These are phyloP conservation scores for Diachrysia chrysitis DNA, from an alignment of 2,888 invertebrate species.

Conservation along the genomic window DNA sequence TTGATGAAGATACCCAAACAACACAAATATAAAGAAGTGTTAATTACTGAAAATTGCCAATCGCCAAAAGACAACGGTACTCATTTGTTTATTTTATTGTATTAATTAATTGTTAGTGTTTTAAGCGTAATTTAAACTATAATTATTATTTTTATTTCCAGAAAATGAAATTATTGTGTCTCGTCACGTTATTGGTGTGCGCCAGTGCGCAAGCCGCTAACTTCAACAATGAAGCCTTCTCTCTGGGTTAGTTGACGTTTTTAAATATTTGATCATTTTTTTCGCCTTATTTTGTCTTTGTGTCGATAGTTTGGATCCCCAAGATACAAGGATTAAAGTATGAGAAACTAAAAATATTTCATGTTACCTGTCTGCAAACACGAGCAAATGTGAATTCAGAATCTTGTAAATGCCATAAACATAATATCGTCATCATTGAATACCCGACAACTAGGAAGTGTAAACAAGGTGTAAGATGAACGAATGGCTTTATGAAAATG, in stretches of 20 bases:
- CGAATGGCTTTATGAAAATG: not conserved
- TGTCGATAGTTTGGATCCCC: too few relatives aligned
- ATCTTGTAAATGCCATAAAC: too few relatives aligned
- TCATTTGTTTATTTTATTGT: slow-evolving; percentile 1
- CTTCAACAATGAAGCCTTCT: slow-evolving; percentile 23
- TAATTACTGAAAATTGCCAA: slow-evolving; percentile 6
- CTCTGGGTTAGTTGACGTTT: slow-evolving; percentile 36
- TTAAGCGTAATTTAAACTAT: not conserved
- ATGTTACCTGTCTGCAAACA: too few relatives aligned
- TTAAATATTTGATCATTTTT: not conserved
- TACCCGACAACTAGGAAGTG: not conserved
- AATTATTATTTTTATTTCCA: slow-evolving; percentile 24
- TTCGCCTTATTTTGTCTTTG: not conserved
- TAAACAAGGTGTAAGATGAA: not conserved
- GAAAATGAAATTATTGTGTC: slow-evolving; percentile 53
- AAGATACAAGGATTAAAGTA: too few relatives aligned
- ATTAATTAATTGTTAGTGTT: not conserved
- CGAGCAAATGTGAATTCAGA: too few relatives aligned
- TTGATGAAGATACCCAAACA: slow-evolving; percentile 29
- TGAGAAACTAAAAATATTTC: too few relatives aligned
- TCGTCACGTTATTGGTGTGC: slow-evolving; percentile 39
- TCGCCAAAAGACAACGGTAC: slow-evolving; percentile 19
- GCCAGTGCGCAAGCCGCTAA: slow-evolving; percentile 40
- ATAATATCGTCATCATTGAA: too few relatives aligned
- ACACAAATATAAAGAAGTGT: slow-evolving; percentile 20